These are phyloP conservation scores for Seriola aureovittata DNA, from an alignment of 2,113 vertebrate species.

Conservation along the genomic window DNA sequence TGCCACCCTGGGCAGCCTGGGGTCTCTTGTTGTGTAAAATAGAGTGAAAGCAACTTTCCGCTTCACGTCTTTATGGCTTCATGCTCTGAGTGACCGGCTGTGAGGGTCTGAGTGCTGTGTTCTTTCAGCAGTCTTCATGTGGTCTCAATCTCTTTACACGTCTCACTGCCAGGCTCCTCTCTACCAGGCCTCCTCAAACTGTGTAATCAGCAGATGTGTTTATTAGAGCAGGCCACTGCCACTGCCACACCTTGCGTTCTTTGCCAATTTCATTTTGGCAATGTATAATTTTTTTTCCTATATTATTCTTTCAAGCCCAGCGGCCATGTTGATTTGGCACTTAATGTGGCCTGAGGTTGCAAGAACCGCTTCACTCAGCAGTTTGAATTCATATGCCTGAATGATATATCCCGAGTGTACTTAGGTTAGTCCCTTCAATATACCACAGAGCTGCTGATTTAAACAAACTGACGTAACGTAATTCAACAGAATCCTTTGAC, in stretches of 20 bases:
- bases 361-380: constrained; percentile 68
- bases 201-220: constrained; percentile 87
- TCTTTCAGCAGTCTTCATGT: constrained; percentile 74
- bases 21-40: constrained; percentile 71
- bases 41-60: constrained; percentile 70
- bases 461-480: constrained; percentile 55
- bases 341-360: constrained; percentile 63
- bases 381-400: constrained; percentile 59
- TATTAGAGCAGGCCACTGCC: constrained; percentile 73
- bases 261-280: constrained; percentile 74
- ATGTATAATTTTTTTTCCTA: constrained; percentile 59
- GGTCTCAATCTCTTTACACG: constrained; percentile 80
- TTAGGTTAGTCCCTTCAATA: constrained; percentile 57
- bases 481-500: constrained; percentile 55
- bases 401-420: constrained; percentile 49
- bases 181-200: constrained; percentile 77
- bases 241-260: constrained; percentile 67
- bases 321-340: constrained; percentile 73
- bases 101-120: constrained; percentile 67
- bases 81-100: constrained; percentile 71
- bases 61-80: constrained; percentile 71
- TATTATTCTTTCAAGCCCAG: constrained; percentile 69
- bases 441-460: constrained; percentile 64
- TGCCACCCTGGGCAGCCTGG: constrained; percentile 67
- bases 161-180: constrained; percentile 76